These are phyloP conservation scores for Agrypnia vestita DNA, from an alignment of 1,140 invertebrate genomes.

Conservation along the genomic window DNA sequence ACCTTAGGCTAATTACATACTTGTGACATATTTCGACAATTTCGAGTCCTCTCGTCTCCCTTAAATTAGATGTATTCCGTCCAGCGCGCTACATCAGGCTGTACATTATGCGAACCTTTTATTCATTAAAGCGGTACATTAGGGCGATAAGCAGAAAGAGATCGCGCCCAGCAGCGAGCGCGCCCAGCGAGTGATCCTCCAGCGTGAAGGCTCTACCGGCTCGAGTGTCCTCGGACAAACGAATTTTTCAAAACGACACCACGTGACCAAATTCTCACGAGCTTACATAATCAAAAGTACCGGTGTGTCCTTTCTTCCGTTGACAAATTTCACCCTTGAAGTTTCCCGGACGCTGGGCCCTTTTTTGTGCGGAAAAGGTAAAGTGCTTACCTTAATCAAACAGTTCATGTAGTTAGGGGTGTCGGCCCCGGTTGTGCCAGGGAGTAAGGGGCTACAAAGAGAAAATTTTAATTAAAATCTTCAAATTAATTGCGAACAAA, in stretches of 20 bases:
- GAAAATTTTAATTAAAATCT: conserved; percentile 49
- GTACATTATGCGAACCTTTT: background rate
- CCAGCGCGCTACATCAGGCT: background rate
- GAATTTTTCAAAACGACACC: conserved; percentile 54
- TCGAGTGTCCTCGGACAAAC: conserved; percentile 15
- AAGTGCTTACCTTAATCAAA: conserved; percentile 59
- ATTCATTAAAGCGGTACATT: conserved; percentile 28
- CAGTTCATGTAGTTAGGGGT: conserved; percentile 48
- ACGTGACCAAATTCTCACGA: conserved; percentile 59
- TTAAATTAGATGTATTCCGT: no score
- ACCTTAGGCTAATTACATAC: no score
- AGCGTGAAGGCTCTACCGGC: background rate
- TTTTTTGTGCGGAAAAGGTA: conserved; percentile 54
- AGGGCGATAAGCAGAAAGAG: background rate
- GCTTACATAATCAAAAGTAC: conserved; percentile 58
- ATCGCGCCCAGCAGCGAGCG: conserved; percentile 8
- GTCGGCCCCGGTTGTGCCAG: conserved; percentile 28
- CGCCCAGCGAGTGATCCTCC: background rate
- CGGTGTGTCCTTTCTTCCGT: conserved; percentile 59
- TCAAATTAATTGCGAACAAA: conserved; percentile 43
- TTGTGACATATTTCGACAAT: no score
- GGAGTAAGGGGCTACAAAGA: conserved; percentile 6
- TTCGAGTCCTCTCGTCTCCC: no score
- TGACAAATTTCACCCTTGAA: conserved; percentile 60
- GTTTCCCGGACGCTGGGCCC: conserved; percentile 35